phyloP scores from a whole-genome alignment of 2,888 invertebrate species.

The Dynastes grantii region DNA sequence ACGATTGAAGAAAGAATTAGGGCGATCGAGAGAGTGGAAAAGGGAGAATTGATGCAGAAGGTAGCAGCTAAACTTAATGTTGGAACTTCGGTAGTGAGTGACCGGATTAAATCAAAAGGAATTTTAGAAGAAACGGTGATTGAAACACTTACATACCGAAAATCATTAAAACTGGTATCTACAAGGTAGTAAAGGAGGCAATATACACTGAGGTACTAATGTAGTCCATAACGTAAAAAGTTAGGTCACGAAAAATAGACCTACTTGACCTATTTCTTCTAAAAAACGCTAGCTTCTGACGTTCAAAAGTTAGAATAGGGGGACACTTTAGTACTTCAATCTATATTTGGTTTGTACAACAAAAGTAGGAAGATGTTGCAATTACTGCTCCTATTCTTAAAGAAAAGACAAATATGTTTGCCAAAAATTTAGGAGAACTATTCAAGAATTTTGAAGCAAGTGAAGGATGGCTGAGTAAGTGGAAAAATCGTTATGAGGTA shows the following conservation, averaged over 20 bases:
- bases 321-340: no score
- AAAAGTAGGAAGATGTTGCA: not conserved
- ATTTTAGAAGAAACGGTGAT: not conserved
- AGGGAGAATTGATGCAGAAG: not conserved
- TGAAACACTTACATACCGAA: not conserved
- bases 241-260: no score
- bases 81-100: not conserved
- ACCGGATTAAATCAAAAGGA: not conserved
- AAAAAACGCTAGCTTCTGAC: no score
- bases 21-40: not conserved
- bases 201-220: no score
- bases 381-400: not conserved
- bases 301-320: no score
- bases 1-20: not conserved
- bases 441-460: not conserved
- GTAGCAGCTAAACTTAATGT: not conserved
- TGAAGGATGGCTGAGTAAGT: not conserved
- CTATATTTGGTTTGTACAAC: not conserved
- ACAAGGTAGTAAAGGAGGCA: no score
- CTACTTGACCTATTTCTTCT: no score
- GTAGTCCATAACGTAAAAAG: no score
- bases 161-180: no score
- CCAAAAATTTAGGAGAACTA: not conserved
- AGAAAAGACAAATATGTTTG: not conserved
- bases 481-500: slow-evolving; percentile 3